Base-by-base conservation (phyloP, 2,888 invertebrate genomes). In the Trilocha varians region DNA sequence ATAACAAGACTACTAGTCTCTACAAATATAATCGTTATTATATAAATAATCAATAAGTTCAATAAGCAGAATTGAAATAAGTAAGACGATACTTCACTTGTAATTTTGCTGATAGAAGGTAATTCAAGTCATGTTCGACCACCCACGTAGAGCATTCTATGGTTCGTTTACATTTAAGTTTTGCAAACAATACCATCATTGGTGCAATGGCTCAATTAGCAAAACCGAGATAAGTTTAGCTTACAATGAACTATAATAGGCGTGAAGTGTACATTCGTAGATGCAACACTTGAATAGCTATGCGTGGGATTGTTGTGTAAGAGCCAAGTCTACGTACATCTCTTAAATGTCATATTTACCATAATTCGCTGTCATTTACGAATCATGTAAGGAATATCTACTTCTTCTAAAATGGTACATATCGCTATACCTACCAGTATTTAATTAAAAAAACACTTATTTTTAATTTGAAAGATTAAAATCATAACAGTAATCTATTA, bases 191-290 rank as follows among this genome's bases (percentile, higher is more conserved):
- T 79, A 64, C 70, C 63, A 54, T 62, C 59, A 53, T 49, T 64
- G 70, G 78, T 72, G 71, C 70, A 74, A 83, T 77, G 80, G 71
- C 82, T 83, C 82, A 80, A 83, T 83, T 83, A 83, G 77, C 62
- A 66, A 67, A 62, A 72, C 64, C 55, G 49, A 73, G 75, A 76
- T 78, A 73, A 72, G 52, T 56, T 52, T 60, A 58, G 57, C 54
- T 59, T 65, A 79, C 79, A 83, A 79, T 79, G 56, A 72, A 55
- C 59, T 60, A 71, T 78, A 77, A 78, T 25, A 25, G 11, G 25
- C 25, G 25, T 25, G 25, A 25, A 25, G 8, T 25, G 25, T 9
- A 11, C 25, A 6, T 25, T 25, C 25, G 79, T 76, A 73, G 64
- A 59, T 57, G 53, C 60, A 25, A 25, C 11, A 11, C 25, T 25